Evolutionary conservation across 2,113 vertebrate genomes (phyloP).

Genomic region (Chauna torquata): DNA sequence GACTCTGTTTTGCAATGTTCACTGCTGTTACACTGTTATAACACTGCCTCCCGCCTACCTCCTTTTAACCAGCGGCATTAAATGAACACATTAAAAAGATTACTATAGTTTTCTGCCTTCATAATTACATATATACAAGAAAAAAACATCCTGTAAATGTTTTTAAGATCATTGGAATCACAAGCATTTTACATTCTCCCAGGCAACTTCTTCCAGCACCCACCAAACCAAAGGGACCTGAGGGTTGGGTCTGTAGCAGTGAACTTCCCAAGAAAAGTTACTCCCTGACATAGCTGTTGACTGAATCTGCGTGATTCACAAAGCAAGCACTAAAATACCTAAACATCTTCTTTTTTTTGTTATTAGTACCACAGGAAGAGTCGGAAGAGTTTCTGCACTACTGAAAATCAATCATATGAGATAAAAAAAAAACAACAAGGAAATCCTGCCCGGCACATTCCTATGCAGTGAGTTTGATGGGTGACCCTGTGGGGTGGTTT

Average conservation of each 20-base stretch:
- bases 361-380: background rate
- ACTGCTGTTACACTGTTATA: background rate
- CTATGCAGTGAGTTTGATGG: accelerated
- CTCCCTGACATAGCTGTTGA: accelerated
- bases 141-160: background rate
- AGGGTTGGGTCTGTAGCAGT: background rate
- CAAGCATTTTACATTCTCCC: accelerated
- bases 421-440: accelerated
- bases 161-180: background rate
- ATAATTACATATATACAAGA: background rate
- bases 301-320: background rate
- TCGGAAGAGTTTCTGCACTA: background rate
- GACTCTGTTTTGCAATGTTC: background rate
- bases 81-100: background rate
- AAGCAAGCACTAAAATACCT: background rate
- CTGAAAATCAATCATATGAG: background rate
- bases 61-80: background rate
- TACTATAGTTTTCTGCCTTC: background rate
- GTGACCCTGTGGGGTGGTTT: accelerated
- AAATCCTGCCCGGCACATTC: accelerated
- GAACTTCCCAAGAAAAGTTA: background rate
- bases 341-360: background rate
- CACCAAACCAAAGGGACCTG: background rate
- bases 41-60: background rate
- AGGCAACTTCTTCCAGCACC: accelerated